phyloP scores from a whole-genome alignment of 2,113 vertebrate genomes.

The Sinosuthora webbiana region DNA sequence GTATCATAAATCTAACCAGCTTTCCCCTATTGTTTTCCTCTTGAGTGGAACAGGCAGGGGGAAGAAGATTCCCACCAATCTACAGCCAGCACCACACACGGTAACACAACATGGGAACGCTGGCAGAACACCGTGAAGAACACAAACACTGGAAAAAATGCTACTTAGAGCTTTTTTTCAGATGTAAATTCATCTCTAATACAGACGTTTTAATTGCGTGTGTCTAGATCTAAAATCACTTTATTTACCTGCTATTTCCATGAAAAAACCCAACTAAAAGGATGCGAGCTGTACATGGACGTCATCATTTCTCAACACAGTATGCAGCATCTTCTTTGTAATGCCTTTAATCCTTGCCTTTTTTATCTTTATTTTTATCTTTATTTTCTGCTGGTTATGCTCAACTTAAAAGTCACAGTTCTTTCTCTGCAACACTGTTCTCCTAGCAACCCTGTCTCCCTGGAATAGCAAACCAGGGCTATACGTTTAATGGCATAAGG shows the following conservation, averaged over 20 bases:
- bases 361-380: neutral
- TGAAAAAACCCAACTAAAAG: neutral
- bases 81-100: neutral
- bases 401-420: neutral
- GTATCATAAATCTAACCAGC: neutral
- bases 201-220: neutral
- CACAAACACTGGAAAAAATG: neutral
- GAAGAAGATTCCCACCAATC: neutral
- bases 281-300: neutral
- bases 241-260: neutral
- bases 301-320: neutral
- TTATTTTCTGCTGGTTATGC: neutral
- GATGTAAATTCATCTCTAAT: neutral
- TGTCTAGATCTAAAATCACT: neutral
- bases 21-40: neutral
- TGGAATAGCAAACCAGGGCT: neutral
- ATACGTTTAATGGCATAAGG: accelerated
- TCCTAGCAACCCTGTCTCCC: neutral
- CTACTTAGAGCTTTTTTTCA: neutral
- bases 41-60: neutral
- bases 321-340: neutral
- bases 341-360: neutral
- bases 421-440: neutral
- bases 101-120: accelerated
- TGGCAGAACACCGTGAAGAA: neutral